Evolutionary conservation across 2,113 vertebrate species (phyloP).

Genomic region (Chrysochloris asiatica): DNA sequence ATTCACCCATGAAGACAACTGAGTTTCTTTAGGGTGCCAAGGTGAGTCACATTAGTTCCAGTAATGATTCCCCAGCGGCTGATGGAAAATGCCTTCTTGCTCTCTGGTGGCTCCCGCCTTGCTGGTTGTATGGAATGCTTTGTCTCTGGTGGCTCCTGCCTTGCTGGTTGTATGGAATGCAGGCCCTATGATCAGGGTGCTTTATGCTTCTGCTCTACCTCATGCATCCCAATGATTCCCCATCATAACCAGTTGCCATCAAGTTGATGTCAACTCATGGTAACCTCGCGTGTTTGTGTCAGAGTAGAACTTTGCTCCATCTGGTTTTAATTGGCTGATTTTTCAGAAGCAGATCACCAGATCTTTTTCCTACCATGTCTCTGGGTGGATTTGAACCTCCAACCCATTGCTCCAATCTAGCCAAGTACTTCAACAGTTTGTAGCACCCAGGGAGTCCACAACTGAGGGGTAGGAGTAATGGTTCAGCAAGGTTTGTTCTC

Average conservation of each 20-base stretch:
- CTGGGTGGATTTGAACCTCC: not conserved
- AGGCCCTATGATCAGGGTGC: fast-evolving
- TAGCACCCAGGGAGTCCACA: not conserved
- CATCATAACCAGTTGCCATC: not conserved
- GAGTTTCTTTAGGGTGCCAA: not conserved
- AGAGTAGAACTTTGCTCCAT: not conserved
- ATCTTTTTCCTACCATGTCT: not conserved
- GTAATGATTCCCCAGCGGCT: not conserved
- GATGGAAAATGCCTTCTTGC: not conserved
- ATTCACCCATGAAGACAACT: not conserved
- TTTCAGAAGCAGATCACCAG: not conserved
- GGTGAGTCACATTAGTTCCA: too few species aligned
- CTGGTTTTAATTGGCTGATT: not conserved
- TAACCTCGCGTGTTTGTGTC: not conserved
- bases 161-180: fast-evolving
- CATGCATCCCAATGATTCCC: not conserved
- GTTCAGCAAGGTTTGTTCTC: too few species aligned
- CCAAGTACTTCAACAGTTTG: not conserved
- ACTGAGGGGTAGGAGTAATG: fast-evolving
- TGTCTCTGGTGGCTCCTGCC: too few species aligned
- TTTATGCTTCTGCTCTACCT: not conserved
- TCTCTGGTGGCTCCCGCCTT: fast-evolving
- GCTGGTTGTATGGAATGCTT: fast-evolving
- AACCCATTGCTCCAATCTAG: not conserved
- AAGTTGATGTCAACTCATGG: not conserved